Evolutionary conservation across 1,140 invertebrate genomes (phyloP).

Genomic region (Listronotus oregonensis): DNA sequence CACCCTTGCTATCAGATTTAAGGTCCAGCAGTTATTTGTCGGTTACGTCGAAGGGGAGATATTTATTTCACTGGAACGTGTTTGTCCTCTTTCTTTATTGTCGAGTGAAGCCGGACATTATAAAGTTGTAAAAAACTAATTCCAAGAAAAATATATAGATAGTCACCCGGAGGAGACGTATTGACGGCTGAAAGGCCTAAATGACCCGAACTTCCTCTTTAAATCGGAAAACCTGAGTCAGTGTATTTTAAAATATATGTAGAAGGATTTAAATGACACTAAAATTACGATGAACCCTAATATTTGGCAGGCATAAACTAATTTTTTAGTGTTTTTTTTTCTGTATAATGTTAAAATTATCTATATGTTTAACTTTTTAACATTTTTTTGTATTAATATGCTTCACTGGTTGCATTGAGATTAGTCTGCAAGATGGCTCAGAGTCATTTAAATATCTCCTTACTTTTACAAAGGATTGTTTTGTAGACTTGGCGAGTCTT

Average conservation of each 20-base stretch:
- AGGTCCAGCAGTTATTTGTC: constrained; percentile 36
- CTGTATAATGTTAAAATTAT: no score
- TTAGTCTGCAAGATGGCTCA: no score
- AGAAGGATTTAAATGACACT: no score
- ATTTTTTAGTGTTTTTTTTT: no score
- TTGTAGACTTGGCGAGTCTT: no score
- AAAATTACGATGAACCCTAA: no score
- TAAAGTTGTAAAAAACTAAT: constrained; percentile 39
- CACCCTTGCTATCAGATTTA: constrained; percentile 13
- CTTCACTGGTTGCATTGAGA: no score
- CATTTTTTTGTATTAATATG: no score
- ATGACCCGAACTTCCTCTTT: constrained; percentile 26
- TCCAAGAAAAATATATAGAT: constrained; percentile 30
- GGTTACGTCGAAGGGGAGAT: constrained; percentile 29
- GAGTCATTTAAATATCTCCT: no score
- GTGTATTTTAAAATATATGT: constrained; percentile 9
- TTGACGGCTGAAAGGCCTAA: constrained; percentile 20
- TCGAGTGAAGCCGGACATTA: constrained; percentile 34
- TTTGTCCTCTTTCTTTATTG: constrained; percentile 38
- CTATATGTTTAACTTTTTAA: no score
- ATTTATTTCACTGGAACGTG: constrained; percentile 35
- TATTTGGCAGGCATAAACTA: no score
- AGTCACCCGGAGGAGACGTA: constrained; percentile 22
- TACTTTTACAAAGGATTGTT: no score
- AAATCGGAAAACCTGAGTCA: constrained; percentile 17